phyloP scores from a whole-genome alignment of 2,888 invertebrate species.

The Hartigia nigra region DNA sequence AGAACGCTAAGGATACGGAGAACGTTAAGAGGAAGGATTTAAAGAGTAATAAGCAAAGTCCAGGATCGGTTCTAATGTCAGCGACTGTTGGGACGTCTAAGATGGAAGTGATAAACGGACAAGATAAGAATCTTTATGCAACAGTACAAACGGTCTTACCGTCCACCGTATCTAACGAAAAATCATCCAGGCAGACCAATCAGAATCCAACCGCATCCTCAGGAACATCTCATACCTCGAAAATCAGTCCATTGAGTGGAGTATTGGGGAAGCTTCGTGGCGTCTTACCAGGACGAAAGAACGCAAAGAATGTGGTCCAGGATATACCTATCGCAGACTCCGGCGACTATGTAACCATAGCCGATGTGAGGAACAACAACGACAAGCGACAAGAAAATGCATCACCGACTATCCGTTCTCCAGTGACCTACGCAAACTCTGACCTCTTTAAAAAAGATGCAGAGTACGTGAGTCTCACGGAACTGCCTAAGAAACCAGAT shows the following conservation, averaged over 20 bases:
- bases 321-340: constrained; percentile 65
- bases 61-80: constrained; percentile 58
- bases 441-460: constrained; percentile 77
- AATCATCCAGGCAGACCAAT: neutral
- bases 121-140: constrained; percentile 62
- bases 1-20: constrained; percentile 70
- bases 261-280: constrained; percentile 77
- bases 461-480: constrained; percentile 85
- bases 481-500: constrained; percentile 73
- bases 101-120: constrained; percentile 62
- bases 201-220: neutral
- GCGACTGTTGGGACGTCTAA: constrained; percentile 62
- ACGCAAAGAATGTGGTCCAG: constrained; percentile 24
- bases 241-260: constrained; percentile 73
- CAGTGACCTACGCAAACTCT: constrained; percentile 70
- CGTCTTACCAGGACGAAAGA: constrained; percentile 58
- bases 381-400: constrained; percentile 67
- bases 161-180: constrained; percentile 12
- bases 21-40: constrained; percentile 45
- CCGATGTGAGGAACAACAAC: constrained; percentile 84
- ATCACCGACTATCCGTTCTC: constrained; percentile 35
- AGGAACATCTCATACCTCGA: constrained; percentile 22
- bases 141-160: constrained; percentile 57
- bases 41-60: constrained; percentile 32
- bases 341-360: constrained; percentile 88